Evolutionary conservation across 2,888 invertebrate species (phyloP), one percentile per base, ranked within the genome.

Genomic region (Schrankia costaestrigalis): DNA sequence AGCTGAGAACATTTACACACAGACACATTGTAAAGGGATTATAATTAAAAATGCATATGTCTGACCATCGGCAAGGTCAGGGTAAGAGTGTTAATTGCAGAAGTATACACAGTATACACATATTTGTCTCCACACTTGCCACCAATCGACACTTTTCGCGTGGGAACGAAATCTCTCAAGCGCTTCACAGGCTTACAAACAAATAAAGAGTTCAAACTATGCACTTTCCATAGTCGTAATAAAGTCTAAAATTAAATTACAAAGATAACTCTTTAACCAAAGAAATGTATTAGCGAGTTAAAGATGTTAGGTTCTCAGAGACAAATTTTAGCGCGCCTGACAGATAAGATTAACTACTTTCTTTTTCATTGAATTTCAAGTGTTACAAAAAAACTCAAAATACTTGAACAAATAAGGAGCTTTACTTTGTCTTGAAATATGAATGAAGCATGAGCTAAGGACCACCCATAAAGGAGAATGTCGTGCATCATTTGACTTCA

Each of bases 91-190:
- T 61, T 61, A 52, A 61, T 58, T 56, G 59, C 51, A 64, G n/a
- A n/a, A n/a, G n/a, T n/a, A n/a, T n/a, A n/a, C n/a, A n/a, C n/a
- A n/a, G 63, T 75, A 71, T 73, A 83, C 82, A 80, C 84, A 86
- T 83, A 84, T 85, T 86, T 81, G 79, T 79, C 77, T 79, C 69
- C 43, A 65, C 75, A 82, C 77, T 83, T 78, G 71, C 76, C 76
- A 76, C 75, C 65, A 70, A 65, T 62, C 58, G 66, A 50, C 46
- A 69, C 60, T 68, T 78, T 79, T 78, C 71, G 78, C 83, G 85
- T 86, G 85, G 84, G 85, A 86, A 83, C 69, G 53, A 53, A 50
- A 37, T 48, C 44, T 48, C 38, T 46, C 43, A 40, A 34, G 44
- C 41, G 52, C 39, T 31, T 26, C 41, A 3, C 12, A 13, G 35